Evolutionary conservation across 1,140 invertebrate genomes (phyloP).

Genomic region (Lycorma delicatula): DNA sequence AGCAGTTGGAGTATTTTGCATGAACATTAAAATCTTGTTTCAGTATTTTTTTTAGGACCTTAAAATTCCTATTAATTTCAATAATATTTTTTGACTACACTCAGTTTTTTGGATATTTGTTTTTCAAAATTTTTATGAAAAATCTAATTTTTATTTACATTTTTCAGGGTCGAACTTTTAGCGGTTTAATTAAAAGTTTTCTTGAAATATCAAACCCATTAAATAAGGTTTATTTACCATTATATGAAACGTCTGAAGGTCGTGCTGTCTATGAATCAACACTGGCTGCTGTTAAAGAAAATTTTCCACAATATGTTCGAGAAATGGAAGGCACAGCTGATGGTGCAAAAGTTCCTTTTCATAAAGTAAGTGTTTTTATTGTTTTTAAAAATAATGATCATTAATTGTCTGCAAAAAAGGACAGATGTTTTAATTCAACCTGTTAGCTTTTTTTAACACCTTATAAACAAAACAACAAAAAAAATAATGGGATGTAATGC

Average conservation of each 20-base stretch:
- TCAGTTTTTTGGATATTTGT: too few species aligned
- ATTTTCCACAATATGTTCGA: conserved; percentile 70
- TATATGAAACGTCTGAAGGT: conserved; percentile 60
- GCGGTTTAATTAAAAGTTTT: conserved; percentile 60
- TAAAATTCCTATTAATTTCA: too few species aligned
- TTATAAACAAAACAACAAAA: too few species aligned
- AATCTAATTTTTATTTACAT: too few species aligned
- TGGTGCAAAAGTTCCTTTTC: conserved; percentile 70
- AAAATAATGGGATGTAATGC: too few species aligned
- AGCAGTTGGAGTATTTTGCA: too few species aligned
- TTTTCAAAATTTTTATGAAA: too few species aligned
- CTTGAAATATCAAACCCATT: conserved; percentile 51
- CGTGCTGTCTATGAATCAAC: conserved; percentile 62
- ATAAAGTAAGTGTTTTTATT: conserved; percentile 64
- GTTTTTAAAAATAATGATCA: not conserved
- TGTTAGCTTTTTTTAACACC: not conserved
- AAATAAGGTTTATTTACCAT: conserved; percentile 55
- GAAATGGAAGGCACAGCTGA: conserved; percentile 78
- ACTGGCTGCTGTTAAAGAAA: conserved; percentile 50
- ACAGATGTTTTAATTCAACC: too few species aligned
- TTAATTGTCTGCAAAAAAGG: not conserved
- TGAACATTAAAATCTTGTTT: too few species aligned
- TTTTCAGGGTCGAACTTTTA: conserved; percentile 67
- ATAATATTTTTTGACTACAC: too few species aligned
- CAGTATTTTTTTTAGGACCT: too few species aligned